Evolutionary conservation across 1,140 invertebrate species (phyloP).

Genomic region (Brachionus sp.): DNA sequence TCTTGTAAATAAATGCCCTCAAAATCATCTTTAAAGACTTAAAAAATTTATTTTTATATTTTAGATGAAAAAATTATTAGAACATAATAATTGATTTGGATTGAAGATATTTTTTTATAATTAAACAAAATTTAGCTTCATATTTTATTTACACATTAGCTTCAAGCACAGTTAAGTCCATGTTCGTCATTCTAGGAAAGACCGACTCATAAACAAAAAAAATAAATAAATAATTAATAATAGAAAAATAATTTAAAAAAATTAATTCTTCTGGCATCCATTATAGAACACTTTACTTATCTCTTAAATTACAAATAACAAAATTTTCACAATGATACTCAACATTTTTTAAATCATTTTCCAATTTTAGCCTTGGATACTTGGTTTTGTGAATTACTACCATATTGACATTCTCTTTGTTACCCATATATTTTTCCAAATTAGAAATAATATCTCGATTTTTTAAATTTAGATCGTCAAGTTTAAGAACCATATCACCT

Average conservation of each 20-base stretch:
- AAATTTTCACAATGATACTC: conserved; percentile 5
- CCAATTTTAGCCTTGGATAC: background rate
- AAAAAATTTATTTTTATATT: too few relatives aligned
- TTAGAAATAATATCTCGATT: background rate
- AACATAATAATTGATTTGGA: too few relatives aligned
- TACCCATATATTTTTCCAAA: conserved; percentile 6
- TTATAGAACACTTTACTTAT: background rate
- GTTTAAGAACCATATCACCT: conserved; percentile 17
- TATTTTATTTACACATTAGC: too few relatives aligned
- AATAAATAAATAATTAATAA: background rate
- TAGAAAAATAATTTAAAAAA: background rate
- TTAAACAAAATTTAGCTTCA: too few relatives aligned
- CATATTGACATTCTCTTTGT: background rate
- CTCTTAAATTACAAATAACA: conserved; percentile 30
- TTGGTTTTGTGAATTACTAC: conserved; percentile 40
- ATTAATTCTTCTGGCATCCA: background rate
- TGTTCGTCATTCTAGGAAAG: too few relatives aligned
- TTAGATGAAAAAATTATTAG: too few relatives aligned
- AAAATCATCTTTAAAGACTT: too few relatives aligned
- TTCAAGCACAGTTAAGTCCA: too few relatives aligned
- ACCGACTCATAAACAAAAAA: background rate
- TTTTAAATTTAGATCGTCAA: conserved; percentile 18
- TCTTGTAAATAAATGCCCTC: too few relatives aligned
- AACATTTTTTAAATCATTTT: conserved; percentile 1
- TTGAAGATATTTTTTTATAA: too few relatives aligned